Conservation (phyloP, 35 echinoderm and acorn worm genomes). For the Strongylocentrotus purpuratus region DNA sequence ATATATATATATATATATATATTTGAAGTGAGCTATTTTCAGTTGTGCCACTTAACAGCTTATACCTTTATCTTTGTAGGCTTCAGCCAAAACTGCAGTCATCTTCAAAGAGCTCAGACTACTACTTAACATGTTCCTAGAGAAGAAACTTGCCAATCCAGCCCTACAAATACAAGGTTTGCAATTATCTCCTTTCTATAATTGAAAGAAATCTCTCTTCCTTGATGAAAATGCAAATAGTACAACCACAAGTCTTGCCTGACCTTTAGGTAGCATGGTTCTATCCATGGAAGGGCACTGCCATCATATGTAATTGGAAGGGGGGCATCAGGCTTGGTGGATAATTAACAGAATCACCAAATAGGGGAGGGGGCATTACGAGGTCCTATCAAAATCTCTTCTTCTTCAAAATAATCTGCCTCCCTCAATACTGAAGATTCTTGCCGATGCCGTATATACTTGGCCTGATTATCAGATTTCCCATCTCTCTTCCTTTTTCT, state of each 20-base stretch:
- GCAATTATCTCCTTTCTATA: background rate
- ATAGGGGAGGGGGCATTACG: background rate
- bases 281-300: background rate
- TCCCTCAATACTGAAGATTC: no score
- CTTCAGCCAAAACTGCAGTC: slow-evolving; percentile 90
- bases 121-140: slow-evolving; percentile 68
- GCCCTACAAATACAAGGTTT: slow-evolving; percentile 80
- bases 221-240: background rate
- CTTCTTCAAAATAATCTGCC: no score
- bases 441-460: no score
- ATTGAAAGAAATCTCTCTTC: background rate
- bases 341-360: background rate
- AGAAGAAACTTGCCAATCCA: slow-evolving; percentile 78
- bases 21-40: no score
- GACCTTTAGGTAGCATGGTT: no score
- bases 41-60: background rate
- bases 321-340: background rate
- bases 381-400: background rate
- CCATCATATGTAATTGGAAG: background rate
- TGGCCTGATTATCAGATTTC: no score
- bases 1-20: no score
- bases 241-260: background rate
- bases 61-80: slow-evolving; percentile 35
- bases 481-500: background rate
- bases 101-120: slow-evolving; percentile 90